Percentiles rank a stretch among this genome's conserved stretches.
These are phyloP conservation scores for Agonopterix alstromeriana DNA, from an alignment of 2,888 invertebrate species.

Conservation along the genomic window DNA sequence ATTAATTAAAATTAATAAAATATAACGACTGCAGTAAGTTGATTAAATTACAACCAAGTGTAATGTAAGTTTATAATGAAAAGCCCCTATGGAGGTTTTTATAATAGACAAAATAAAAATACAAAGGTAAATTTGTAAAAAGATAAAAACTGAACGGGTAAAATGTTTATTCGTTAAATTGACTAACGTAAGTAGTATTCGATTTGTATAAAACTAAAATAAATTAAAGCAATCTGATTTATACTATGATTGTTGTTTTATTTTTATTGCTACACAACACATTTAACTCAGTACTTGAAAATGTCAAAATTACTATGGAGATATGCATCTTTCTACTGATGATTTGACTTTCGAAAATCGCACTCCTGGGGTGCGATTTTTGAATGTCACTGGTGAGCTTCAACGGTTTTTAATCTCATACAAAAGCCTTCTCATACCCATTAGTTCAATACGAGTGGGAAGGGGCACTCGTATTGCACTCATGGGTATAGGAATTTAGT, in stretches of 20 bases:
- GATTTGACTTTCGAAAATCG: no score
- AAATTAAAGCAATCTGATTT: constrained; percentile 78
- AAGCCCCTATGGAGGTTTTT: constrained; percentile 74
- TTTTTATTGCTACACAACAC: constrained; percentile 19
- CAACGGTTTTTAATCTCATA: no score
- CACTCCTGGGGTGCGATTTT: no score
- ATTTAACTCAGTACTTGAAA: no score
- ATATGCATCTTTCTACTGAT: no score
- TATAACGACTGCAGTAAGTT: constrained; percentile 64
- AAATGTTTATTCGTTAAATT: constrained; percentile 74
- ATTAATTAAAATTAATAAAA: constrained; percentile 50
- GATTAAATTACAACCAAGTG: constrained; percentile 47
- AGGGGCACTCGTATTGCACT: no score
- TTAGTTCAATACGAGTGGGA: no score
- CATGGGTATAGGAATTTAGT: no score
- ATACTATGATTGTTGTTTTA: constrained; percentile 61
- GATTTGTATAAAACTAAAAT: constrained; percentile 76
- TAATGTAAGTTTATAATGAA: constrained; percentile 72
- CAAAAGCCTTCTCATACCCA: no score
- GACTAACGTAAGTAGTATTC: constrained; percentile 75
- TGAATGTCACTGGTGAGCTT: no score
- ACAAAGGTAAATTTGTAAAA: constrained; percentile 75
- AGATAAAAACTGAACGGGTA: constrained; percentile 62
- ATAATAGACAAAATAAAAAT: constrained; percentile 65
- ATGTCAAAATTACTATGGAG: no score